Evolutionary conservation across 2,797 vertebrate genomes (phyloP).

Genomic region (Leptatherina wallacei): DNA sequence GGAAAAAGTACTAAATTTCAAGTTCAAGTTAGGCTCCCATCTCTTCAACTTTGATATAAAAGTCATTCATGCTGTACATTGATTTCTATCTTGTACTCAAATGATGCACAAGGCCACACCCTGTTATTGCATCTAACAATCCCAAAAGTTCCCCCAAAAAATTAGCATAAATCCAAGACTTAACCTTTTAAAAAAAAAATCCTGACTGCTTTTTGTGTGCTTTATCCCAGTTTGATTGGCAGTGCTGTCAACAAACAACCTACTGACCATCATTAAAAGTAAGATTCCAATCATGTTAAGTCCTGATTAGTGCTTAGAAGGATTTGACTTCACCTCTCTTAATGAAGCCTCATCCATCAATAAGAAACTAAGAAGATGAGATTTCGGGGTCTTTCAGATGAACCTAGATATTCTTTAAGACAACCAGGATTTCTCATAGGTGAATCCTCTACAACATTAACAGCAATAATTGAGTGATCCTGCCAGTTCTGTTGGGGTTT

Average conservation of each 20-base stretch:
- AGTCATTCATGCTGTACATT: not conserved
- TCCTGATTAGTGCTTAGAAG: not conserved
- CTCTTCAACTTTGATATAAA: too few species aligned
- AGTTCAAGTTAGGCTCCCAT: not conserved
- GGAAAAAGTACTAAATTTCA: not conserved
- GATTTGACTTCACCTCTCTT: not conserved
- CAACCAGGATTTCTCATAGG: not conserved
- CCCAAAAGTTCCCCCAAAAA: not conserved
- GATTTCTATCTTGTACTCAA: not conserved
- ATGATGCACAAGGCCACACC: not conserved
- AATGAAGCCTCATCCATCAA: not conserved
- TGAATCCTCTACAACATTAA: not conserved
- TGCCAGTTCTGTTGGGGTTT: not conserved
- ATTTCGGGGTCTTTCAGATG: conserved; percentile 2
- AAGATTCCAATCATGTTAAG: not conserved
- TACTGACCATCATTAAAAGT: not conserved
- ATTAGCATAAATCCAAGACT: not conserved
- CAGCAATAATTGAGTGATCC: not conserved
- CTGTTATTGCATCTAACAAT: not conserved
- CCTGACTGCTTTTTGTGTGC: not conserved
- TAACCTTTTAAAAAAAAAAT: not conserved
- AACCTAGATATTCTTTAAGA: not conserved
- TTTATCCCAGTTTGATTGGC: not conserved
- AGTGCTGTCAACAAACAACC: not conserved
- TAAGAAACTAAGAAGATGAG: not conserved